Evolutionary conservation across 2,113 vertebrate species (phyloP).

Genomic region (Athene cunicularia): DNA sequence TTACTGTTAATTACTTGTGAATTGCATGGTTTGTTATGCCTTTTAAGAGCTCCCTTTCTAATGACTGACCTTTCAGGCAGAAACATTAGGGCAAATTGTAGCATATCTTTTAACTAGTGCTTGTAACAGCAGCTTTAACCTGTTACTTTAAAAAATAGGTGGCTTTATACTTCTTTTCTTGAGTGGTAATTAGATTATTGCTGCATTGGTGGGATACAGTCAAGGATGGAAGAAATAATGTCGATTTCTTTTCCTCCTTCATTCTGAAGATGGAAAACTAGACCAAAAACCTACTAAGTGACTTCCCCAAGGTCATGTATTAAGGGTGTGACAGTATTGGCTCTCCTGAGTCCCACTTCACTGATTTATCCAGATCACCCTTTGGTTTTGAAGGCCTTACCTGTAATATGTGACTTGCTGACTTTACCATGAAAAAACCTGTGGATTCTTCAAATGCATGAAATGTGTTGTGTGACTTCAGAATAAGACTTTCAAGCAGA

Average conservation of each 20-base stretch:
- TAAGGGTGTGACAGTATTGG: background rate
- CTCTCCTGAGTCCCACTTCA: background rate
- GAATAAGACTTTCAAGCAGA: background rate
- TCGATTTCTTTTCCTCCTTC: background rate
- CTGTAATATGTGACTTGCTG: background rate
- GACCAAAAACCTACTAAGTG: background rate
- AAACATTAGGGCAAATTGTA: background rate
- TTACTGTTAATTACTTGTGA: constrained; percentile 66
- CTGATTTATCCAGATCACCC: background rate
- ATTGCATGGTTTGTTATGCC: constrained; percentile 20
- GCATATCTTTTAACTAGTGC: background rate
- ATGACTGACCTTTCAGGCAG: constrained; percentile 22
- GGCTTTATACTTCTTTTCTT: background rate
- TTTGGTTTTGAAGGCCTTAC: background rate
- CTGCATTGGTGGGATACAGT: background rate
- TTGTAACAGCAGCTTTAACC: background rate
- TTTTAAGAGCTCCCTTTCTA: constrained; percentile 54
- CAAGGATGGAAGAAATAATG: background rate
- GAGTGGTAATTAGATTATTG: background rate
- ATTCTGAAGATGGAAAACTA: background rate
- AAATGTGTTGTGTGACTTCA: accelerated
- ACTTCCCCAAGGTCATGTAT: background rate
- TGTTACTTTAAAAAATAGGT: background rate
- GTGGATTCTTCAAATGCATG: background rate
- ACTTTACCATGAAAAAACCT: background rate